phyloP scores from a whole-genome alignment of 2,113 vertebrate genomes.

The Macrotis lagotis region DNA sequence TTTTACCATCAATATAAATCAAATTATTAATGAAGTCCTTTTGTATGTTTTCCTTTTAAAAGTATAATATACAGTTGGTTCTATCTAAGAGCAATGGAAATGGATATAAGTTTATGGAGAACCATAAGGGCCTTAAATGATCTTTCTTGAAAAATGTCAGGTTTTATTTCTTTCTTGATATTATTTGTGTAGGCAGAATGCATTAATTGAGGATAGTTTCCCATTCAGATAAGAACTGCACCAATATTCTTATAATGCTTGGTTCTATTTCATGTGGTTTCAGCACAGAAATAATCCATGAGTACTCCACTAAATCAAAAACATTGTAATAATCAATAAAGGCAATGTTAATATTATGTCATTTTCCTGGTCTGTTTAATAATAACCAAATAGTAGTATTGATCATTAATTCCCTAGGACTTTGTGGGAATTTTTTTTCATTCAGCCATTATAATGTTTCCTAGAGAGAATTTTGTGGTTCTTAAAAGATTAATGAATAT shows the following conservation, averaged over 20 bases:
- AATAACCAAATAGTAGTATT: not conserved
- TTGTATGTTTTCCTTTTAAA: not conserved
- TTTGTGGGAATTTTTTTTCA: not conserved
- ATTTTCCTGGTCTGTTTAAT: not conserved
- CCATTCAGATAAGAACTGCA: not conserved
- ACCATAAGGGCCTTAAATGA: not conserved
- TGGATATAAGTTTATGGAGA: not conserved
- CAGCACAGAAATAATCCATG: not conserved
- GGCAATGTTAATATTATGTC: not conserved
- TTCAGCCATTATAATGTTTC: not conserved
- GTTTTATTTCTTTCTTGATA: not conserved
- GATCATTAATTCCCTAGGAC: not conserved
- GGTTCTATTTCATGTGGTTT: not conserved
- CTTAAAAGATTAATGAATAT: not conserved
- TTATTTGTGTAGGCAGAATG: not conserved
- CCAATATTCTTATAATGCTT: not conserved
- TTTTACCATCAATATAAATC: not conserved
- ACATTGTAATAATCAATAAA: not conserved
- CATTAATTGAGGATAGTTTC: not conserved
- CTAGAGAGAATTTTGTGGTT: not conserved
- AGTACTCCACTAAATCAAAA: not conserved
- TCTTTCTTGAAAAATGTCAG: not conserved
- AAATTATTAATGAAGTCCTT: not conserved
- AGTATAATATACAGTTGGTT: not conserved
- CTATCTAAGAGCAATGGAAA: not conserved